A percentile compares a stretch with the other conserved stretches of the same genome.
Conservation (phyloP, 1,140 invertebrate species). For the Euwallacea similis region DNA sequence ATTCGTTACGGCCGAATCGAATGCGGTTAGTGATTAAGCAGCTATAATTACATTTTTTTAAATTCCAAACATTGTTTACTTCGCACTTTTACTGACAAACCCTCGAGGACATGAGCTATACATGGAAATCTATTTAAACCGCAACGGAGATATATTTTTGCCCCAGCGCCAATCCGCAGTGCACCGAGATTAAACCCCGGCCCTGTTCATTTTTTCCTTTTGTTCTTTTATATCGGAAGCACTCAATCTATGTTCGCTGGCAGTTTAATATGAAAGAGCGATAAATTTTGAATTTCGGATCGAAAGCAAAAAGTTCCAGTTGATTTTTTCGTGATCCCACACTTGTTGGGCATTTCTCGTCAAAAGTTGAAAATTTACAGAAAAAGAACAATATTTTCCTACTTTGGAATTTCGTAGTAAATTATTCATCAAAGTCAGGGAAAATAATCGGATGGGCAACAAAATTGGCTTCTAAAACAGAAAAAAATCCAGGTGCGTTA, state of each 20-base stretch:
- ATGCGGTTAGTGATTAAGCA: neutral
- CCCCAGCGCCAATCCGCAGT: neutral
- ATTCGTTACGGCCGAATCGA: neutral
- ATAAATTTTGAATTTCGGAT: neutral
- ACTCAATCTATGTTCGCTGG: conserved; percentile 3
- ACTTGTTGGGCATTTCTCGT: neutral
- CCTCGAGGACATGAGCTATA: neutral
- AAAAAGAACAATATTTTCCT: neutral
- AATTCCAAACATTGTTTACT: neutral
- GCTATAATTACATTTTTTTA: neutral
- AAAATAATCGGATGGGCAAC: neutral
- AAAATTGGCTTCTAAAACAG: neutral
- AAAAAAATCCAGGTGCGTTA: too few species aligned
- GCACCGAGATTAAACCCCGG: neutral
- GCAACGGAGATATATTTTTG: neutral
- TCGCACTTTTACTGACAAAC: neutral
- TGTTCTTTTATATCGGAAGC: neutral
- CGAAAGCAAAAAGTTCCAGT: neutral
- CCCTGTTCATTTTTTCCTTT: neutral
- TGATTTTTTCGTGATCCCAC: neutral
- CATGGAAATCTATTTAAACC: neutral
- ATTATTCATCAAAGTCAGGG: neutral
- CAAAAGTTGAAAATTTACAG: too few species aligned
- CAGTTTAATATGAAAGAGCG: conserved; percentile 1
- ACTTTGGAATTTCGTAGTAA: neutral